Percentiles rank a stretch among this genome's conserved stretches.
Conservation (phyloP, 2,797 vertebrate species). For the Hypotaenidia okinawae region DNA sequence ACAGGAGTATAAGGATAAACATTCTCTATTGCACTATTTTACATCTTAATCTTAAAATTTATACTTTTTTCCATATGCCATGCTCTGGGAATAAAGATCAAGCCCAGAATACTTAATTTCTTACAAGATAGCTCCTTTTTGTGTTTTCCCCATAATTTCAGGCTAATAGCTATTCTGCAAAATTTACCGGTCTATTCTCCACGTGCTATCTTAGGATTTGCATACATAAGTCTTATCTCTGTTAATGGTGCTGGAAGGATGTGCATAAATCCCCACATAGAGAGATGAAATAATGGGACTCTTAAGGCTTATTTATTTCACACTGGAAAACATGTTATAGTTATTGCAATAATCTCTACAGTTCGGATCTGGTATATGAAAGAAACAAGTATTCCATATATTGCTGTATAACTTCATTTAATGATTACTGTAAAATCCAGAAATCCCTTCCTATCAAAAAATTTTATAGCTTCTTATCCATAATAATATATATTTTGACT, state of each 20-base stretch:
- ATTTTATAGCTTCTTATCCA: not conserved
- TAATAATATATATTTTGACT: not conserved
- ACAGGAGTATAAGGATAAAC: not conserved
- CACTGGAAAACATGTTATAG: not conserved
- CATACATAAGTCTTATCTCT: conserved; percentile 34
- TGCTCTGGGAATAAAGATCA: not conserved
- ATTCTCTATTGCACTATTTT: not conserved
- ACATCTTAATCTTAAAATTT: not conserved
- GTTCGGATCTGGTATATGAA: not conserved
- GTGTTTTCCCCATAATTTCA: conserved; percentile 18
- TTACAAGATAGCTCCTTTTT: not conserved
- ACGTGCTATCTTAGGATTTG: not conserved
- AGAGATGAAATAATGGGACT: conserved; percentile 31
- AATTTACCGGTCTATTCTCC: not conserved
- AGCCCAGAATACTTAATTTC: conserved; percentile 1
- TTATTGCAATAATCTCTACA: not conserved
- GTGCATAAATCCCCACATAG: not conserved
- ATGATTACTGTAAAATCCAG: not conserved
- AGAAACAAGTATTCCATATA: not conserved
- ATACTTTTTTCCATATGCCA: not conserved
- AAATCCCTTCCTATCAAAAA: not conserved
- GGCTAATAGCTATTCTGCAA: conserved; percentile 16
- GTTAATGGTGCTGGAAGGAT: conserved; percentile 11
- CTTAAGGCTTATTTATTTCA: conserved; percentile 28
- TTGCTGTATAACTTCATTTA: not conserved